Conservation (phyloP, 2,113 vertebrate species). For the Xenopus laevis region DNA sequence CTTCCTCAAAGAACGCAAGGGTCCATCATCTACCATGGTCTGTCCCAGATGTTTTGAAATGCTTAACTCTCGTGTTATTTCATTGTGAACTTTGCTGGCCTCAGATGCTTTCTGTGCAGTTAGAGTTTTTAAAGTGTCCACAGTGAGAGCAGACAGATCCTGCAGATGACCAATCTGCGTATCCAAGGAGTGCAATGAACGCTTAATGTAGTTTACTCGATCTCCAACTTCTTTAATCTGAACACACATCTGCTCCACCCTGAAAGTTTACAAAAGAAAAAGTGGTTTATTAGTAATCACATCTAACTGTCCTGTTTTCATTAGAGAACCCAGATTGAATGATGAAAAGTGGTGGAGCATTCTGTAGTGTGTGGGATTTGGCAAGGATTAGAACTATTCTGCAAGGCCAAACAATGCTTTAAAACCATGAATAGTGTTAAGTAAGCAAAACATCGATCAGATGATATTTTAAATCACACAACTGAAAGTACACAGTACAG, state of each 20-base stretch:
- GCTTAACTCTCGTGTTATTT: constrained; percentile 92
- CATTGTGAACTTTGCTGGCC: constrained; percentile 94
- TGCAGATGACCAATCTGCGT: constrained; percentile 98
- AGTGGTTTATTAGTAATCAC: no score
- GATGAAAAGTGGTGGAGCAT: no score
- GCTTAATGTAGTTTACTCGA: constrained; percentile 96
- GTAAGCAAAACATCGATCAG: no score
- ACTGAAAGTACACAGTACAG: no score
- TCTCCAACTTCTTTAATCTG: constrained; percentile 96
- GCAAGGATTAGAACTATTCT: no score
- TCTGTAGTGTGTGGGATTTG: no score
- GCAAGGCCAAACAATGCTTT: no score
- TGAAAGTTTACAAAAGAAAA: constrained; percentile 46
- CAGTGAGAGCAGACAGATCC: constrained; percentile 92
- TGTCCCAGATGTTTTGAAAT: constrained; percentile 92
- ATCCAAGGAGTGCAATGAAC: constrained; percentile 92
- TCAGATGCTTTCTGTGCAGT: constrained; percentile 94
- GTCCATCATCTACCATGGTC: constrained; percentile 77
- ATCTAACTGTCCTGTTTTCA: no score
- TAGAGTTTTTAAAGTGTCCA: constrained; percentile 97
- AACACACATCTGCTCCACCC: constrained; percentile 94
- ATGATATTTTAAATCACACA: no score
- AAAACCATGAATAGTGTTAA: no score
- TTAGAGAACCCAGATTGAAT: no score
- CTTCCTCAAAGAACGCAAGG: constrained; percentile 79